Evolutionary conservation across 1,140 invertebrate species (phyloP), one percentile per base, ranked within the genome.

Genomic region (Temnothorax nylanderi): DNA sequence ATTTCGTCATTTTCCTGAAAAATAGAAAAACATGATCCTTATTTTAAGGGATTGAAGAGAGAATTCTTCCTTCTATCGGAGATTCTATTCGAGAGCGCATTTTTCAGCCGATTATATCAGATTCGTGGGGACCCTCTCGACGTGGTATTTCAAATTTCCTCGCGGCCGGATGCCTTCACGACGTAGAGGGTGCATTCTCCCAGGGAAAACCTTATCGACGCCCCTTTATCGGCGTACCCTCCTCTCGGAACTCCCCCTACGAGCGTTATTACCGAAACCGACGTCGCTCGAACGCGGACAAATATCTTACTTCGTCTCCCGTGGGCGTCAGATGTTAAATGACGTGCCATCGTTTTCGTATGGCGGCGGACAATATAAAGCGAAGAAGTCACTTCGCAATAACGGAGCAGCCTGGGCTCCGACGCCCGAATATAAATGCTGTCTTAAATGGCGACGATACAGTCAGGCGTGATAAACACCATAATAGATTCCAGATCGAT

Each of bases 91-190:
- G 41, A 58, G 37, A 60, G 11, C 44, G 80, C 54, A 84, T 84
- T 84, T 84, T 84, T 84, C 69, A 84, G 69, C 69, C 80, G 80
- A 84, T 75, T 84, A 84, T 84, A 84, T 84, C 69, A 75, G 80
- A 84, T 84, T 84, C 69, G 69, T 58, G 41, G 32, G 60, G 64
- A 41, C 32, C 58, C 67, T 82, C 67, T n/a, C 13, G 77, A 13
- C 65, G 47, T 44, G 69, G 80, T 60, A 75, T 75, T 84, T 75
- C 18, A 75, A 84, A 84, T 84, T 84, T 84, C 80, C 69, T 84
- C 69, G 41, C 54, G 54, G 80, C 69, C 80, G 80, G 69, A 84
- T 84, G 80, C 69, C 80, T 84, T 21, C 26, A 37, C 54, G 80
- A 75, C 64, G 47, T 1, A 37, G 32, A 60, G 80, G 69, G 80